Evolutionary conservation across 2,797 vertebrate species (phyloP), one percentile per base, ranked within the genome.

Genomic region (Paramormyrops hopkinsi): DNA sequence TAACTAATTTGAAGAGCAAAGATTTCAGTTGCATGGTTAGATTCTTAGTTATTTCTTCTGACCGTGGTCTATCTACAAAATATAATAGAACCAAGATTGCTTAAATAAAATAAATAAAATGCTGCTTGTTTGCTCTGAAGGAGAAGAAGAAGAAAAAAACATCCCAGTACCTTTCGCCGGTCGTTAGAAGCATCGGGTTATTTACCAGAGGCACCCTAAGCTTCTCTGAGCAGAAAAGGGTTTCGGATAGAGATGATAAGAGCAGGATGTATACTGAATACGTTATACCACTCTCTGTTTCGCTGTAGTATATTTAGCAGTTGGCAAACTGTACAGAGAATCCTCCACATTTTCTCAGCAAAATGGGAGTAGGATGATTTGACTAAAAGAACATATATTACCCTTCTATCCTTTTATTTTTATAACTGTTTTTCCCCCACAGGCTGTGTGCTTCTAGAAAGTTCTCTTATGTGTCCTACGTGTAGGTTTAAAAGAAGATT

Each of bases 221-320:
- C 83, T 82, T 33, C 88, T 33, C 44, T 41, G 82, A 85, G 83
- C 56, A 65, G 82, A 89, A 79, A 86, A 48, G 82, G 29, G 83
- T 83, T 86, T 53, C 69, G 44, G 56, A 82, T 83, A 19, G 86
- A 88, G 76, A 88, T 90, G 86, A 88, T 90, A 83, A 90, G 84
- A 89, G 69, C 51, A 33, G 46, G 19, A 83, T 11, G 37, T 85
- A 84, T 51, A 33, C 82, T 33, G 87, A 83, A 90, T 88, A 33
- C 46, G n/a, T 88, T 84, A 84, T 37, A 88, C 41, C 12, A 44
- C 37, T 65, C 17, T 19, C 44, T 29, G 41, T 76, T 88, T 48
- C 54, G 51, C 37, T 56, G 89, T n/a, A 48, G 48, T 87, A 76
- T 59, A 82, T 82, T 65, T 44, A 87, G 48, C 89, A 29, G 29